Evolutionary conservation across 1,140 invertebrate genomes (phyloP).

Genomic region (Drosophila orosa): DNA sequence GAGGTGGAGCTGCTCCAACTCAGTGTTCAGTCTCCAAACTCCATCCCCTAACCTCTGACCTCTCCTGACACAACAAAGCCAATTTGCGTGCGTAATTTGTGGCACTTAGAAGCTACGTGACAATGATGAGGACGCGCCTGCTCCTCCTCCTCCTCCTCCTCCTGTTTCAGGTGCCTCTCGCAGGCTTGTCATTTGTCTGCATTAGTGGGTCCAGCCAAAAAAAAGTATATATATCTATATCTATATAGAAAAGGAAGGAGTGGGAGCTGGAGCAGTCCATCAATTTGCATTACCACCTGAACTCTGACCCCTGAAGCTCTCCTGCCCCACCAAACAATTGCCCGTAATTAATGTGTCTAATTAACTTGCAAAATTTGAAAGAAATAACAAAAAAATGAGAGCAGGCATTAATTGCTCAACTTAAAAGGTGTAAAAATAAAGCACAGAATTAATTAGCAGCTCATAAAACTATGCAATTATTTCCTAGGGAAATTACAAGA

Average conservation of each 20-base stretch:
- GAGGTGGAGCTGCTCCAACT: neutral
- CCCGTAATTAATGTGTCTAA: constrained; percentile 73
- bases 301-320: neutral
- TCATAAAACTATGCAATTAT: constrained; percentile 1
- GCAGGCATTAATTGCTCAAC: constrained; percentile 6
- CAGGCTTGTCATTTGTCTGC: constrained; percentile 74
- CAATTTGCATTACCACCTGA: constrained; percentile 76
- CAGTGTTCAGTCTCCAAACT: neutral
- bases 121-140: constrained; percentile 35
- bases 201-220: constrained; percentile 49
- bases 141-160: neutral
- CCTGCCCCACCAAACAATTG: constrained; percentile 41
- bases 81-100: constrained; percentile 82
- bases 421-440: too few relatives aligned
- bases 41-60: neutral
- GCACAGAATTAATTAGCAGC: too few relatives aligned
- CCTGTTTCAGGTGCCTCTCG: constrained; percentile 53
- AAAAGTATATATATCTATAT: neutral
- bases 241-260: neutral
- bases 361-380: constrained; percentile 57
- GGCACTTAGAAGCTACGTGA: constrained; percentile 78
- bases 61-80: constrained; percentile 64
- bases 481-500: neutral
- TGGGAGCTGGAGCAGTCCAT: constrained; percentile 16
- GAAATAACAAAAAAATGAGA: constrained; percentile 10